These are phyloP conservation scores for Sitophilus oryzae DNA, from an alignment of 1,140 invertebrate species.

Conservation along the genomic window DNA sequence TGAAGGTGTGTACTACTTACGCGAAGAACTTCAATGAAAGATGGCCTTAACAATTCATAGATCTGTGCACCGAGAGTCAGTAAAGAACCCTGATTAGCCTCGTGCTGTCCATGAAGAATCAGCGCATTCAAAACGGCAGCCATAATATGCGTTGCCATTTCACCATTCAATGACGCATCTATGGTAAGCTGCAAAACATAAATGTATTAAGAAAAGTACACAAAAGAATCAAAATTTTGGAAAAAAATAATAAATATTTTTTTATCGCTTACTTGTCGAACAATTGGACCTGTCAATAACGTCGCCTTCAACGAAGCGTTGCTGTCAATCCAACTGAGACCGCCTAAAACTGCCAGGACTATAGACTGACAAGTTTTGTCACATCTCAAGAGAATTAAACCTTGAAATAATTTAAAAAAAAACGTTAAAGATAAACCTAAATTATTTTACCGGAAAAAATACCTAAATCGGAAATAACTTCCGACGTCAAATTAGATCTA, in stretches of 20 bases:
- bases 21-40: slow-evolving; percentile 61
- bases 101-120: slow-evolving; percentile 77
- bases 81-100: slow-evolving; percentile 68
- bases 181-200: slow-evolving; percentile 42
- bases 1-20: slow-evolving; percentile 43
- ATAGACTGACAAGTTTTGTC: slow-evolving; percentile 61
- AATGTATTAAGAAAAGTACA: slow-evolving; percentile 26
- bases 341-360: slow-evolving; percentile 57
- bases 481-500: slow-evolving; percentile 53
- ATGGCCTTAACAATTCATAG: slow-evolving; percentile 73
- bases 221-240: slow-evolving; percentile 56
- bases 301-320: slow-evolving; percentile 70
- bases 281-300: slow-evolving; percentile 54
- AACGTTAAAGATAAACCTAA: no score
- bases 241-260: no score
- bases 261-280: slow-evolving; percentile 26
- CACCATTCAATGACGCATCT: slow-evolving; percentile 55
- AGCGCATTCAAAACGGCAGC: slow-evolving; percentile 68
- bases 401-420: slow-evolving; percentile 5
- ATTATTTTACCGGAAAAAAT: slow-evolving; percentile 22
- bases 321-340: slow-evolving; percentile 82
- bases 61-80: slow-evolving; percentile 67
- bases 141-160: slow-evolving; percentile 64
- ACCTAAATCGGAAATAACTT: slow-evolving; percentile 69
- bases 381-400: slow-evolving; percentile 53